Base-by-base conservation (phyloP, 2,888 invertebrate species). In the Cartodere bifasciata region DNA sequence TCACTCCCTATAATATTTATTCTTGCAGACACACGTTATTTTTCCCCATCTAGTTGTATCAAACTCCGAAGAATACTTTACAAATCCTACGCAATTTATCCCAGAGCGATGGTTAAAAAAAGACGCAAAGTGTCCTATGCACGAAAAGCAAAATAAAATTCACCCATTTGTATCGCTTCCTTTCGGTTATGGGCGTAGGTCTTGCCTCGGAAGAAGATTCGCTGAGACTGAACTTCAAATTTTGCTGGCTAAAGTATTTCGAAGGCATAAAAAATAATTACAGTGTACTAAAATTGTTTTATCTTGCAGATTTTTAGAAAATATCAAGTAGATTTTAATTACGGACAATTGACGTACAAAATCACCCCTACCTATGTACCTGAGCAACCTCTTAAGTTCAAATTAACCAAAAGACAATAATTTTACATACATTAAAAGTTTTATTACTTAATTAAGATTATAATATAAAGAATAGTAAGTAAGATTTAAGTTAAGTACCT, bases 171-270 rank as follows among this genome's bases (percentile, higher is more conserved):
- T 77, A 1, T 73, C 76, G 29, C 63, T 82, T 37, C 81, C 82
- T 7, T 82, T 82, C 57, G 82, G 82, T 4, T 80, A 75, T 53
- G 82, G 82, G 2, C 66, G 80, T 33, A 65, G 82, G 40, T 80
- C 79, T 65, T 83, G 82, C 56, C 65, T 82, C 46, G 85, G 85
- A 28, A 71, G 80, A 45, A 64, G 85, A 48, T 82, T 85, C 56
- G 84, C 85, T 11, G 84, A 85, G 60, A 75, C 76, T 28, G 84
- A 85, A 58, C 58, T 85, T 44, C 75, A 80, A 47, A 72, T 78
- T 39, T 56, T 81, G 44, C 53, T 81, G 26, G 74, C 79, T n/a
- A 80, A 79, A 70, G 80, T 79, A 58, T n/a, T 31, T 10, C 16
- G 29, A 14, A 16, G 6, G 7, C n/a, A n/a, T 10, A 6, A 24